phyloP scores from a whole-genome alignment of 2,797 vertebrate species.

The Esox masquinongy region DNA sequence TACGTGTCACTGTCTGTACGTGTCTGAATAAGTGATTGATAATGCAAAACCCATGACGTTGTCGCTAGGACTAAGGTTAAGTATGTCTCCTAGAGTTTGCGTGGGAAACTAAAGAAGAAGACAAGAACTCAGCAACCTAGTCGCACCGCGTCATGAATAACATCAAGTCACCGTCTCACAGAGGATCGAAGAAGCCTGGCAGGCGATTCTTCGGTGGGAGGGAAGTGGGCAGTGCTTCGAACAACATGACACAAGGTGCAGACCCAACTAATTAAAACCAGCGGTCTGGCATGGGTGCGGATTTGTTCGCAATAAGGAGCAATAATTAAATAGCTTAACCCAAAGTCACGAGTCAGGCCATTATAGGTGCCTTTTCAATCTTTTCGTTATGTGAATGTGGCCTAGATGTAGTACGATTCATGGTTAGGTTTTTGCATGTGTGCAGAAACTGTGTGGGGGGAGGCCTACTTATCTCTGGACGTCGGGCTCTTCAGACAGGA shows the following conservation, averaged over 20 bases:
- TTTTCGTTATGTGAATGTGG: not conserved
- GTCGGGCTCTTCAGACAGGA: slow-evolving; percentile 65
- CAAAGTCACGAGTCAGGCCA: not conserved
- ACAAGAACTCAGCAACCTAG: not conserved
- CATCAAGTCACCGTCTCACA: not conserved
- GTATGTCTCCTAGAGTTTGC: not conserved
- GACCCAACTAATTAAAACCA: not conserved
- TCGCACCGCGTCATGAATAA: not conserved
- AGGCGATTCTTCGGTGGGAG: not conserved
- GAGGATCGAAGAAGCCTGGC: not conserved
- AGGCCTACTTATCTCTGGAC: not conserved
- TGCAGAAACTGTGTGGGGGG: not conserved
- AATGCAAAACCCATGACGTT: not conserved
- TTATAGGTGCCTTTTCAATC: not conserved
- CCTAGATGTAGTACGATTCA: not conserved
- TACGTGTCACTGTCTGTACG: not conserved
- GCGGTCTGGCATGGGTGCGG: not conserved
- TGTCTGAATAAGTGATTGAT: not conserved
- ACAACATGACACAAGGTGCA: not conserved
- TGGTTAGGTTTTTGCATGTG: not conserved
- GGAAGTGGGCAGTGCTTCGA: not conserved
- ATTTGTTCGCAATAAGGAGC: not conserved
- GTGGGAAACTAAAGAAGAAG: not conserved
- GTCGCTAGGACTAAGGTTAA: slow-evolving; percentile 9
- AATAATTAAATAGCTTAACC: not conserved